Percentiles rank a stretch among this genome's conserved stretches.
phyloP scores from a whole-genome alignment of 2,113 vertebrate species.

The Oncorhynchus keta region DNA sequence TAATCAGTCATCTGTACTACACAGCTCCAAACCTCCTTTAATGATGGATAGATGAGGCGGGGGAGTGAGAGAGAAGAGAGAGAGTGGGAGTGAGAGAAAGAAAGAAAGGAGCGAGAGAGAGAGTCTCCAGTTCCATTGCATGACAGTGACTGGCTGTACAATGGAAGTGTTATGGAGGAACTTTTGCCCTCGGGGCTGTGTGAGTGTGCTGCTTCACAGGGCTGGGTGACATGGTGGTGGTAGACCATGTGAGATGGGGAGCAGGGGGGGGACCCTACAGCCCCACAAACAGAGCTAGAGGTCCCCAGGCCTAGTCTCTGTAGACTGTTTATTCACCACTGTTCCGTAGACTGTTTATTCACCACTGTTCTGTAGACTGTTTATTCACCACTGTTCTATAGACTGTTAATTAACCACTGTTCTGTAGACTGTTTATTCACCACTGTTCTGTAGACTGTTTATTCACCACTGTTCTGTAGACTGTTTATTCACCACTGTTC shows the following conservation, averaged over 20 bases:
- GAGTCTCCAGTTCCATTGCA: too few species aligned
- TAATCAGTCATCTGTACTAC: not conserved
- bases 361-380: too few species aligned
- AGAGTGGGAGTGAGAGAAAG: not conserved
- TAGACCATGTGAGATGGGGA: not conserved
- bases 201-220: slow-evolving; percentile 7
- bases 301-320: not conserved
- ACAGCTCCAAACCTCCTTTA: slow-evolving; percentile 18
- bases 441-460: too few species aligned
- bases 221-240: not conserved
- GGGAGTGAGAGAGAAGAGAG: not conserved
- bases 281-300: not conserved
- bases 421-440: too few species aligned
- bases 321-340: too few species aligned
- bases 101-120: not conserved
- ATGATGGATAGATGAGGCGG: slow-evolving; percentile 5
- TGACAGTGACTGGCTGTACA: not conserved
- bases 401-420: too few species aligned
- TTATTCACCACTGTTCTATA: too few species aligned
- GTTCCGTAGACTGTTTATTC: too few species aligned
- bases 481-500: too few species aligned
- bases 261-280: not conserved
- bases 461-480: too few species aligned
- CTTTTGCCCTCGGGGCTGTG: not conserved
- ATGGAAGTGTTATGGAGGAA: not conserved